Percentiles rank a stretch among this genome's conserved stretches.
Evolutionary conservation across 1,140 invertebrate genomes (phyloP).

Genomic region (Lysiphlebus fabarum): DNA sequence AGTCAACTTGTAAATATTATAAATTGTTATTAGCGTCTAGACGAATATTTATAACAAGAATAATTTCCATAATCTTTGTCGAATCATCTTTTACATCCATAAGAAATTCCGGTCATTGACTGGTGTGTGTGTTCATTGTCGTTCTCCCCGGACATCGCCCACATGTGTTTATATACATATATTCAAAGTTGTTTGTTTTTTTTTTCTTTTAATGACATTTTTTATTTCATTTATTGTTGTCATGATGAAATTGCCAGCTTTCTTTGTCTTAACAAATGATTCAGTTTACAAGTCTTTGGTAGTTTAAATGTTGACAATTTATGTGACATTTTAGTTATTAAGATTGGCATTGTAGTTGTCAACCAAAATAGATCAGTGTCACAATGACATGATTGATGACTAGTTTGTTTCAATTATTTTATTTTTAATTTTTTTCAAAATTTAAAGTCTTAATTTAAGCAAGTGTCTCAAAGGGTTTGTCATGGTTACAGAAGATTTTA

Average conservation of each 20-base stretch:
- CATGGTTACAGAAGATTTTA: too few relatives aligned
- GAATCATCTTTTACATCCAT: slow-evolving; percentile 4
- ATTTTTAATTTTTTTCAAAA: too few relatives aligned
- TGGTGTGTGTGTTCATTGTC: slow-evolving; percentile 6
- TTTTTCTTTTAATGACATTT: background rate
- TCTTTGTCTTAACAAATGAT: background rate
- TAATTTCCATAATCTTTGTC: slow-evolving; percentile 16
- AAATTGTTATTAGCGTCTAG: slow-evolving; percentile 25
- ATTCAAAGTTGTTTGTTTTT: background rate
- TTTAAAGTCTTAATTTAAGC: too few relatives aligned
- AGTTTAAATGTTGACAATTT: too few relatives aligned
- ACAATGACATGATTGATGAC: too few relatives aligned
- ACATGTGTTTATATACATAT: slow-evolving; percentile 3
- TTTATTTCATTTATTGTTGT: background rate
- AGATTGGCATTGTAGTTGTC: too few relatives aligned
- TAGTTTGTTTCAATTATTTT: too few relatives aligned
- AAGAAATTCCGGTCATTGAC: slow-evolving; percentile 5
- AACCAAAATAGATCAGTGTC: too few relatives aligned
- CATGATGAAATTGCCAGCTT: background rate
- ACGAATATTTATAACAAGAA: slow-evolving; percentile 19
- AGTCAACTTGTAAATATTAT: background rate
- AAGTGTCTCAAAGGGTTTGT: too few relatives aligned
- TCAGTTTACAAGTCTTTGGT: background rate
- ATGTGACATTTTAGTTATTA: too few relatives aligned
- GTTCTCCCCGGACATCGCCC: slow-evolving; percentile 14